Base-by-base conservation (phyloP, 2,888 invertebrate species). In the Eurytoma adleriae region DNA sequence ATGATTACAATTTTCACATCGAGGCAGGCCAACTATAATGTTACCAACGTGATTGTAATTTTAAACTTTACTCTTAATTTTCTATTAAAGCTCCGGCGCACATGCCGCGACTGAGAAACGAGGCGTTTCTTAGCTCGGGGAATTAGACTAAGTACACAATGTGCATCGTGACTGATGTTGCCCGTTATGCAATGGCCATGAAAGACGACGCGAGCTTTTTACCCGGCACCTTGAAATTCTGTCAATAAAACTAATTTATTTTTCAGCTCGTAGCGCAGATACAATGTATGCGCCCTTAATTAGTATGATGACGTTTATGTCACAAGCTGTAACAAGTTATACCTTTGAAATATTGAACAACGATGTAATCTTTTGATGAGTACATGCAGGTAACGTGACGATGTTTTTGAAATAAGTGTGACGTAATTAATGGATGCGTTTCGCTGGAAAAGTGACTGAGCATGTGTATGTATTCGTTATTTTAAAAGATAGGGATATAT, bases 71-170 rank as follows among this genome's bases (percentile, higher is more conserved):
- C 13, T 18, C 61, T 56, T 40, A 48, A 61, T 48, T 59, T 72
- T 67, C 16, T 20, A 30, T 64, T 62, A 54, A 79, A 69, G 30
- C 14, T 27, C 10, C 16, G 71, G 20, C 30, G 62, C 5, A 40
- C 40, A 40, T 54, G 27, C 70, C 66, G 20, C 66, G 70, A 75
- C 61, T 72, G 61, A 52, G 16, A 76, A 24, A 62, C 3, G 13
- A 30, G 18, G 12, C 27, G 57, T 20, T 56, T 69, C 12, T 5
- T 50, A 50, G 67, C 62, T 7, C 24, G 52, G 7, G 4, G 59
- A 80, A 80, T 77, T 64, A 77, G 77, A 77, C 48, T 77, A 80
- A 67, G 80, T 77, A 67, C 50, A 73, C 71, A 57, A 69, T 61
- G 62, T 61, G 62, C 67, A 40, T 61, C 54, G 61, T 57, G 40